A percentile compares a stretch with the other conserved stretches of the same genome.
Conservation (phyloP, 2,888 invertebrate genomes). For the Rhaphigaster nebulosa region DNA sequence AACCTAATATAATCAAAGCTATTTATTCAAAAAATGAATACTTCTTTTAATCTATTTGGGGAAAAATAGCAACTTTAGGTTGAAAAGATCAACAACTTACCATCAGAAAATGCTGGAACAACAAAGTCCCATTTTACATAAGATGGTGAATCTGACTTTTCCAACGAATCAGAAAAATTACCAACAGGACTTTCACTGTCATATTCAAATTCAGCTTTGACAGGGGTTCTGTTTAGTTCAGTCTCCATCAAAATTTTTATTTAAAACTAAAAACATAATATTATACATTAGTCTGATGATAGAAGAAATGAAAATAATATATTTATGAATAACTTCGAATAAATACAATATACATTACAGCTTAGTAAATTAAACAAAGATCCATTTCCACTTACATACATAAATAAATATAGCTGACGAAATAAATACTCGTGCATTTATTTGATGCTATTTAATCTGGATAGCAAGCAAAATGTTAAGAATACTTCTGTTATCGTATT, state of each 20-base stretch:
- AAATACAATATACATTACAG: not conserved
- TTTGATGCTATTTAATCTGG: too few relatives aligned
- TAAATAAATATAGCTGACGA: too few relatives aligned
- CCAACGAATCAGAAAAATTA: conserved; percentile 23
- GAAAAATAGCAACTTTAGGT: not conserved
- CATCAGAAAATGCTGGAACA: conserved; percentile 38
- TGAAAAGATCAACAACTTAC: not conserved
- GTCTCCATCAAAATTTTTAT: not conserved
- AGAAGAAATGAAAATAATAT: not conserved
- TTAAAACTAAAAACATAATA: not conserved
- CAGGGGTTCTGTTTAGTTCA: conserved; percentile 13
- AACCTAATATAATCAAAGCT: too few relatives aligned
- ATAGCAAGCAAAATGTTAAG: too few relatives aligned
- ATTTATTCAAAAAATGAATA: too few relatives aligned
- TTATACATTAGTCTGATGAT: not conserved
- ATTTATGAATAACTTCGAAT: not conserved
- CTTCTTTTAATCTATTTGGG: not conserved
- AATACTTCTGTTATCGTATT: too few relatives aligned
- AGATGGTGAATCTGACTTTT: conserved; percentile 25
- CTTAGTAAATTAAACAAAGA: too few relatives aligned
- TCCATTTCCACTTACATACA: too few relatives aligned
- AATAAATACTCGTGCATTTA: too few relatives aligned
- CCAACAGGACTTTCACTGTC: conserved; percentile 50
- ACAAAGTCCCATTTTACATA: conserved; percentile 27
- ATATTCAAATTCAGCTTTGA: conserved; percentile 30